Evolutionary conservation across 2,113 vertebrate species (phyloP).

Genomic region (Noctilio leporinus): DNA sequence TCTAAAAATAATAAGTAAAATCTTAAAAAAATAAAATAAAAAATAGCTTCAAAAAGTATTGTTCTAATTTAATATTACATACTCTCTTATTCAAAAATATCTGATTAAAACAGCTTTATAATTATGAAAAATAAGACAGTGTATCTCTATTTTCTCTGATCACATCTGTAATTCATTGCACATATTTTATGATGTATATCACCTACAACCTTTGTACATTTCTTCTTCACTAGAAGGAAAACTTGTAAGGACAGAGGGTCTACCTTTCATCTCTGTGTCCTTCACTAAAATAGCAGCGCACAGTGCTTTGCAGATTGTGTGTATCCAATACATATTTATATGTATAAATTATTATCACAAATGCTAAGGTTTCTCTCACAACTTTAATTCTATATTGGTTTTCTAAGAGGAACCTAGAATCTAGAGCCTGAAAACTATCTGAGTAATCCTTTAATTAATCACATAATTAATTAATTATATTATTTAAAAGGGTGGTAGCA

Average conservation of each 20-base stretch:
- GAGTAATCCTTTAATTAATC: background rate
- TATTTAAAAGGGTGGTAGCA: background rate
- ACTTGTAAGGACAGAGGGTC: background rate
- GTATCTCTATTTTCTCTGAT: background rate
- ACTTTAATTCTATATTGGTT: background rate
- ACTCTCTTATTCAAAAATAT: background rate
- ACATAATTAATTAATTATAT: background rate
- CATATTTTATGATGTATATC: background rate
- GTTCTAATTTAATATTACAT: background rate
- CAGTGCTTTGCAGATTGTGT: background rate
- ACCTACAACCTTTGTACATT: background rate
- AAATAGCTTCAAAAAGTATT: background rate
- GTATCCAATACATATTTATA: background rate
- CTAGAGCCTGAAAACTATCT: background rate
- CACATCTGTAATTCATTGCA: background rate
- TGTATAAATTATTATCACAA: background rate
- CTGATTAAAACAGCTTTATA: background rate
- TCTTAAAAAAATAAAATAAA: background rate
- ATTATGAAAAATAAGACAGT: background rate
- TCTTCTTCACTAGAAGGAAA: background rate
- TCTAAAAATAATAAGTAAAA: too few relatives aligned
- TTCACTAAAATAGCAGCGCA: background rate
- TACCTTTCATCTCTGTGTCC: background rate
- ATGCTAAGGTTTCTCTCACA: background rate
- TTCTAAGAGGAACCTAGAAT: background rate